Conservation (phyloP, 1,140 invertebrate genomes). For the Triops longicaudatus region DNA sequence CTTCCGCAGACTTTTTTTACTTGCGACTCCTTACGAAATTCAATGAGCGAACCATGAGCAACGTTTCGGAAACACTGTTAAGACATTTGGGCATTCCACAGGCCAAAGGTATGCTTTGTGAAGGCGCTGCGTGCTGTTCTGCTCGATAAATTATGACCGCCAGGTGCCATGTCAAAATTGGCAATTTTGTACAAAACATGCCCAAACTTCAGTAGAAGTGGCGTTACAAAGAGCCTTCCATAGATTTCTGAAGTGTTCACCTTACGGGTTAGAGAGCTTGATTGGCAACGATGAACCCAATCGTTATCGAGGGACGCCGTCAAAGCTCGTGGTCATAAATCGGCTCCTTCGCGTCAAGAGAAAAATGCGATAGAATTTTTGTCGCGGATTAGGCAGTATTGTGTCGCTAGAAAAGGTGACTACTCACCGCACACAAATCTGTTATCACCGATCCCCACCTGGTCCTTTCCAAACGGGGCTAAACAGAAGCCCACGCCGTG, state of each 20-base stretch:
- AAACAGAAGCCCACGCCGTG: slow-evolving; percentile 5
- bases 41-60: too few species aligned
- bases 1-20: too few species aligned
- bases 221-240: too few species aligned
- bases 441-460: neutral
- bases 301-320: neutral
- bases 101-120: too few species aligned
- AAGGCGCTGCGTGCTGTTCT: too few species aligned
- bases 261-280: neutral
- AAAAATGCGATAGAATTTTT: neutral
- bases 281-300: neutral
- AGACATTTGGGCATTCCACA: too few species aligned
- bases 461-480: neutral
- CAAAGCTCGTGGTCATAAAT: neutral
- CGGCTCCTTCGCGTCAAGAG: neutral
- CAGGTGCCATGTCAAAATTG: too few species aligned
- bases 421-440: neutral
- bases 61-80: too few species aligned
- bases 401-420: neutral
- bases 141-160: too few species aligned
- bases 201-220: too few species aligned
- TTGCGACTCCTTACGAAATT: too few species aligned
- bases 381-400: neutral
- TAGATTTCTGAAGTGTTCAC: neutral
- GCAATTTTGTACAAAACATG: too few species aligned